phyloP scores from a whole-genome alignment of 2,113 vertebrate genomes.

The human region GRCh38 chr20:36246001-36246500 shows the following conservation, averaged over 20 bases:
- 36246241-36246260: not conserved
- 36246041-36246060: not conserved
- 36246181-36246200: not conserved
- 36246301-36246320: not conserved
- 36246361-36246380: not conserved
- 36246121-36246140: not conserved
- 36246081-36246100: not conserved
- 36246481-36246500: not conserved
- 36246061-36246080: conserved; percentile 11
- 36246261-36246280: conserved; percentile 5
- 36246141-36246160: conserved; percentile 13
- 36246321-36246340: not conserved
- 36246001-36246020: no score
- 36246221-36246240: not conserved
- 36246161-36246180: not conserved
- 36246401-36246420: not conserved
- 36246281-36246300: not conserved
- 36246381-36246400: not conserved
- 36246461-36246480: conserved; percentile 26
- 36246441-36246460: conserved; percentile 41
- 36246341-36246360: not conserved
- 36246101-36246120: not conserved
- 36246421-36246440: conserved; percentile 6
- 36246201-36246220: not conserved
- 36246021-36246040: not conserved